Evolutionary conservation across 2,797 vertebrate species (phyloP).

Genomic region (Macropus fuliginosus): DNA sequence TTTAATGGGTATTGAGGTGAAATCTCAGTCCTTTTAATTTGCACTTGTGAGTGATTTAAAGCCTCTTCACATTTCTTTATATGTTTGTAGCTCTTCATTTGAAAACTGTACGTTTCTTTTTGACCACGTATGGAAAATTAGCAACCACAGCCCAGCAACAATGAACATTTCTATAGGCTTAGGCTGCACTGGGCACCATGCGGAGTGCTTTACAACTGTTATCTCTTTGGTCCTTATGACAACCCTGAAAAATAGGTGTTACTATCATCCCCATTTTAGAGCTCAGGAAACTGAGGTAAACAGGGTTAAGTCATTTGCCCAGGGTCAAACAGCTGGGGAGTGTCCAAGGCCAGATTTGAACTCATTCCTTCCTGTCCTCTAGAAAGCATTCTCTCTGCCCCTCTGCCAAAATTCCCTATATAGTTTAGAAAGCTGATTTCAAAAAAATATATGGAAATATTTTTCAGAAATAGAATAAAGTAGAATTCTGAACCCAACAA

Average conservation of each 20-base stretch:
- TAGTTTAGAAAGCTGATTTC: neutral
- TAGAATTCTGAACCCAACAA: too few species aligned
- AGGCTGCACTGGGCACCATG: neutral
- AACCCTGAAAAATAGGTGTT: neutral
- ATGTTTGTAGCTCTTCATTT: neutral
- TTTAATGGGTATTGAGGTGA: neutral
- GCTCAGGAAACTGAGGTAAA: neutral
- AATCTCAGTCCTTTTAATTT: neutral
- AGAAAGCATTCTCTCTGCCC: neutral
- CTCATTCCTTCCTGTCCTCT: neutral
- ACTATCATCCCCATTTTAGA: neutral
- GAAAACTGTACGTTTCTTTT: neutral
- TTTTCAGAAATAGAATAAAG: too few species aligned
- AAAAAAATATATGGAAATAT: too few species aligned
- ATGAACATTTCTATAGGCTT: neutral
- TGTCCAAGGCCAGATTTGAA: neutral
- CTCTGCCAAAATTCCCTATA: neutral
- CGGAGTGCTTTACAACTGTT: neutral
- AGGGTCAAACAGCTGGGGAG: neutral
- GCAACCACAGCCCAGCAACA: neutral
- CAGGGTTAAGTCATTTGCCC: neutral
- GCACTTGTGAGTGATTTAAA: neutral
- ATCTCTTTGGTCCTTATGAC: neutral
- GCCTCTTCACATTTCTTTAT: neutral
- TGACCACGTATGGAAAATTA: neutral